Evolutionary conservation across 2,797 vertebrate species (phyloP), one percentile per base, ranked within the genome.

Genomic region (Enteromius viviparus): DNA sequence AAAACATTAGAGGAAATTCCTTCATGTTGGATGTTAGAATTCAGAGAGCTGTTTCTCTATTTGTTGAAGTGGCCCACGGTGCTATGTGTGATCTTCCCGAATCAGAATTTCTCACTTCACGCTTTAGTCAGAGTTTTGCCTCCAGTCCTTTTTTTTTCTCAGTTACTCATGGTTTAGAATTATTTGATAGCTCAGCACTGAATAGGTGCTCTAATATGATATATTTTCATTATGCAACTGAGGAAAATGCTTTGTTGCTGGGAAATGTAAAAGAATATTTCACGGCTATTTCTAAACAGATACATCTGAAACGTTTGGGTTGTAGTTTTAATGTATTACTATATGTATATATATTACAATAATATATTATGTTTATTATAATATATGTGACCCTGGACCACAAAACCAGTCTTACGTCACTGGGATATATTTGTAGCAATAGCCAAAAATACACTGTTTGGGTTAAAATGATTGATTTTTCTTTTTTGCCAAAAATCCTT

Each of bases 121-220:
- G 64, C 72, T 68, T 74, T 42, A 84, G 75, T 75, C 70, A 76
- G 84, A 85, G 75, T 81, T 29, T 85, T 2, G 65, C 82, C 81
- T 60, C 75, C 12, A 76, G 79, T 49, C 37, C 66, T 49, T 55
- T 71, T 55, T 55, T 66, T 51, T 34, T 53, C 40, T 65, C 34
- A 55, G 53, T 71, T 49, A 37, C 64, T 69, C 47, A 23, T 1
- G 23, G 40, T 82, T 82, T 82, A n/a, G 45, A 83, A 82, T 77
- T 29, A 68, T 76, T 76, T 80, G 85, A 82, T 80, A 71, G 49
- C 70, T 51, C 49, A 45, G 64, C 82, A 14, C 53, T 51, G 79
- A 80, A 83, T 84, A 71, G 47, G 60, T 83, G 62, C 72, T 60
- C 21, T 75, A 47, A 85, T 78, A 40, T 42, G 1, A 47, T 62